Evolutionary conservation across 2,797 vertebrate genomes (phyloP).

Genomic region (Oreochromis grahami): DNA sequence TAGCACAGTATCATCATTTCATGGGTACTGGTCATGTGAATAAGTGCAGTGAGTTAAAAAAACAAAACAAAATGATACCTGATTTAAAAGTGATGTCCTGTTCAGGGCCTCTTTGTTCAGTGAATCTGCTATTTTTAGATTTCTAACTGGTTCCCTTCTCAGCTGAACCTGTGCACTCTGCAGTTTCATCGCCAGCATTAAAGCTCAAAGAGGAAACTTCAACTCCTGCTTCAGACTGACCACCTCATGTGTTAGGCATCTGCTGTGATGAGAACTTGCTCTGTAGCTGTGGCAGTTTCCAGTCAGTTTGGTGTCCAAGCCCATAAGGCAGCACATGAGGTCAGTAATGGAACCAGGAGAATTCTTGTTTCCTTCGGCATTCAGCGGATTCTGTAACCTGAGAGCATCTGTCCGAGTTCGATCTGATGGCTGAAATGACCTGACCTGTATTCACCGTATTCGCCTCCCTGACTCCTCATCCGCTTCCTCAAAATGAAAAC

Average conservation of each 20-base stretch:
- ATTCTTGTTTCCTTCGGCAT: not conserved
- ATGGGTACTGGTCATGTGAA: not conserved
- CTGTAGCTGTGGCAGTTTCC: not conserved
- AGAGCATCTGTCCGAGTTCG: not conserved
- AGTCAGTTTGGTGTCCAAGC: not conserved
- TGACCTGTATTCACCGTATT: not conserved
- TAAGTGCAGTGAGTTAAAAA: not conserved
- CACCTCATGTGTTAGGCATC: not conserved
- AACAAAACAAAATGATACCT: not conserved
- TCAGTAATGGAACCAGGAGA: not conserved
- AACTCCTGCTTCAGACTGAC: not conserved
- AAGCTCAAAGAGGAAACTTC: not conserved
- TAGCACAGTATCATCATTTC: not conserved
- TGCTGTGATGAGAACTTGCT: not conserved
- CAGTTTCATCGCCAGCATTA: not conserved
- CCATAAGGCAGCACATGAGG: not conserved
- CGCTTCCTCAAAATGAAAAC: not conserved
- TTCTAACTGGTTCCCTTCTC: not conserved
- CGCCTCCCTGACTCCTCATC: not conserved
- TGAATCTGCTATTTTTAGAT: not conserved
- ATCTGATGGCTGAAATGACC: not conserved
- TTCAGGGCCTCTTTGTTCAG: not conserved
- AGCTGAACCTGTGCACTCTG: not conserved
- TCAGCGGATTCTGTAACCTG: rapidly evolving
- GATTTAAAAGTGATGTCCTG: not conserved